Evolutionary conservation across 2,888 invertebrate species (phyloP).

Genomic region (Lasioglossum calceatum): DNA sequence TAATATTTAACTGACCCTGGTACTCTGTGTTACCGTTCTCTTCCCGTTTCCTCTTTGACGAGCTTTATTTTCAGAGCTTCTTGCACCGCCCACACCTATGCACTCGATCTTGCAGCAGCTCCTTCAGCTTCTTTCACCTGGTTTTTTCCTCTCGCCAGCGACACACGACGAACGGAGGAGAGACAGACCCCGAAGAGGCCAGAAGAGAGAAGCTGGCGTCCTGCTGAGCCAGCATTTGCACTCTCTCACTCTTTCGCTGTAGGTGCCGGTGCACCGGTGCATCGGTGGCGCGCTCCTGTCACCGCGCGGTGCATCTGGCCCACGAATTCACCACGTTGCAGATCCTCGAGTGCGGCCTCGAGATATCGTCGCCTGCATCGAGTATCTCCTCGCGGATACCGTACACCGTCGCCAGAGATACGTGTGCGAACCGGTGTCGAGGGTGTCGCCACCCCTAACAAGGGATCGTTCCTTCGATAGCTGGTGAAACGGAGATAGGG

Average conservation of each 20-base stretch:
- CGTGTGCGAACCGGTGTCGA: neutral
- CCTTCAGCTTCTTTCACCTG: conserved; percentile 12
- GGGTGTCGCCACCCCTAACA: neutral
- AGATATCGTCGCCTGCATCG: conserved; percentile 67
- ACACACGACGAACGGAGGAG: conserved; percentile 23
- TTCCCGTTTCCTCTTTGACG: neutral
- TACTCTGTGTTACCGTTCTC: too few relatives aligned
- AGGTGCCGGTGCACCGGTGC: neutral
- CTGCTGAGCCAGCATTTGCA: conserved; percentile 76
- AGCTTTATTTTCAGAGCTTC: neutral
- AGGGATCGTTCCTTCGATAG: conserved; percentile 20
- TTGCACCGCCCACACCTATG: neutral
- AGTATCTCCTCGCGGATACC: conserved; percentile 36
- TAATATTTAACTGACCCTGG: too few relatives aligned
- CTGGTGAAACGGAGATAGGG: neutral
- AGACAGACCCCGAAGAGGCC: conserved; percentile 37
- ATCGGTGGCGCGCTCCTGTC: conserved; percentile 27
- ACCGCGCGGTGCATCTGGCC: conserved; percentile 50
- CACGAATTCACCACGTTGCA: conserved; percentile 77
- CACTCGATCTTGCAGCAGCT: conserved; percentile 12
- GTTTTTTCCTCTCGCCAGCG: neutral
- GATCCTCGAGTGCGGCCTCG: conserved; percentile 76
- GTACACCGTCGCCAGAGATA: neutral
- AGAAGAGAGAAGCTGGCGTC: conserved; percentile 46
- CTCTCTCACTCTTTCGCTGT: neutral